Evolutionary conservation across 37 sponge, comb jelly and placozoan genomes (phyloP).

Genomic region (Beroe forskalii): DNA sequence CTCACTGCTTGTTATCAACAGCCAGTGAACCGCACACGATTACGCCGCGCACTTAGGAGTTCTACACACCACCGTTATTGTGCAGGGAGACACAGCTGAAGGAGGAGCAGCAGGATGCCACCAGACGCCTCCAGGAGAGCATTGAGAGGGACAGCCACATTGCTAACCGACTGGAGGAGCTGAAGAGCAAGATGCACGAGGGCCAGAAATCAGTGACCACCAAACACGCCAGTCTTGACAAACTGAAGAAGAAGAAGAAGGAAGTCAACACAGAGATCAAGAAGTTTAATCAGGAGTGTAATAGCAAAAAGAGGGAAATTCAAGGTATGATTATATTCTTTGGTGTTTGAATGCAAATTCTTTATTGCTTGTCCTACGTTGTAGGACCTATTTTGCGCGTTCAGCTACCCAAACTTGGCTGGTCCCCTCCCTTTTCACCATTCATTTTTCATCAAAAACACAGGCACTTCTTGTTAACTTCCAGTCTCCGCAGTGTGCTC

Average conservation of each 20-base stretch:
- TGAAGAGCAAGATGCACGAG: conserved; percentile 70
- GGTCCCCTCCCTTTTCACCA: too few species aligned
- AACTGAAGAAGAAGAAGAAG: conserved; percentile 40
- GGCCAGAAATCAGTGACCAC: conserved; percentile 14
- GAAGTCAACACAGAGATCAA: conserved; percentile 58
- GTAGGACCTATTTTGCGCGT: too few species aligned
- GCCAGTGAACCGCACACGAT: too few species aligned
- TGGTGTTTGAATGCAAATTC: too few species aligned
- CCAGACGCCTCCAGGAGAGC: background rate
- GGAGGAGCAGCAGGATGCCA: conserved; percentile 37
- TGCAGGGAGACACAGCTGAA: conserved; percentile 23
- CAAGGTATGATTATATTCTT: background rate
- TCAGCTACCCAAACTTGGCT: too few species aligned
- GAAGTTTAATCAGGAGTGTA: conserved; percentile 66
- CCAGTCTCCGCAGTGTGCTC: too few species aligned
- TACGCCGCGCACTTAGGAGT: too few species aligned
- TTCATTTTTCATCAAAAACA: too few species aligned
- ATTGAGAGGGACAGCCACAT: conserved; percentile 35
- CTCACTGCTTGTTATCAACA: too few species aligned
- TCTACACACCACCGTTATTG: too few species aligned
- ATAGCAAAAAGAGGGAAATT: conserved; percentile 67
- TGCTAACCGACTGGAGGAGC: conserved; percentile 63
- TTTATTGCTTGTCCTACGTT: too few species aligned
- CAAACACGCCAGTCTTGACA: background rate
- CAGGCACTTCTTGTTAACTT: too few species aligned